Base-by-base conservation (phyloP, 2,797 vertebrate species). In the Picus viridis region DNA sequence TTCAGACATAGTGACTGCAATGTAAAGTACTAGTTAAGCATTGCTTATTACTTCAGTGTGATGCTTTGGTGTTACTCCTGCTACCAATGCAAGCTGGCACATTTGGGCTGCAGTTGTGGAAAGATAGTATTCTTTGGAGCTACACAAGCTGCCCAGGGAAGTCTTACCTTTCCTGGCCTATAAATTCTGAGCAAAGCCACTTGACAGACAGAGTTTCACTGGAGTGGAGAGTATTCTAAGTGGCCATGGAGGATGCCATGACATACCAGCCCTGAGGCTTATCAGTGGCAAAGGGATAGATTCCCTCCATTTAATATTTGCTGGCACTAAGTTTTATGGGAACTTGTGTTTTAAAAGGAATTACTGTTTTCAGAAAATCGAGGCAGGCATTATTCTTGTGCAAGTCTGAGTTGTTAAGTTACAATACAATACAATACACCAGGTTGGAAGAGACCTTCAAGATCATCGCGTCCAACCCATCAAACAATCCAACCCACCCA, bases 1-100 rank as follows among this genome's bases (percentile, higher is more conserved):
- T 72, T 29, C 32, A 63, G 51, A 69, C 34, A 26, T 4, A 0
- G 0, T 39, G 27, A 6, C 57, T 36, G 32, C 47, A 39, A 67
- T 65, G 22, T n/a, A 34, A 12, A 71, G 30, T 18, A 3, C 22
- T 84, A 26, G 29, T 24, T 3, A 2, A 83, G 9, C 2, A 1
- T 27, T 19, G 43, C 59, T 39, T 68, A 45, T 24, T 51, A 23
- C 49, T 30, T 74, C 14, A 6, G 12, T 41, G 58, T 15, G 1
- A 2, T 32, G 6, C 16, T 88, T 76, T 6, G 2, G 4, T 63
- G 26, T 58, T 67, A 26, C 10, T 63, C 0, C 0, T 0, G 1
- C 22, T n/a, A 47, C 9, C 0, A 2, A 2, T 1, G 2, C 29
- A 78, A 67, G 43, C 15, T 1, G 4, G 3, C 6, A 2, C n/a